Conservation (phyloP, 2,888 invertebrate species). For the Ormyrus nitidulus region DNA sequence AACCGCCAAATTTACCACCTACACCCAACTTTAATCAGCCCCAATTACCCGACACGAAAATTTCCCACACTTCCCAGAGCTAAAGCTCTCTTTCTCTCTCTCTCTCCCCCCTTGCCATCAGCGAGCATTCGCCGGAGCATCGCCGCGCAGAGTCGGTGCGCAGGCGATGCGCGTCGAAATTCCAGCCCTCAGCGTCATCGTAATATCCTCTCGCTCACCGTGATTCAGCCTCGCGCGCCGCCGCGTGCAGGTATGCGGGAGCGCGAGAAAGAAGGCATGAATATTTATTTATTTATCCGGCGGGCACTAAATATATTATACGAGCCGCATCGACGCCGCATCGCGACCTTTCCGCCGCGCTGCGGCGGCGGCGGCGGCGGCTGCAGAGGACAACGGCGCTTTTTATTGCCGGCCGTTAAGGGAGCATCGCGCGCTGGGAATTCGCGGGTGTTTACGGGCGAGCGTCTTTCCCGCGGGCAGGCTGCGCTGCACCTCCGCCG, state of each 20-base stretch:
- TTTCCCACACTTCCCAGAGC: too few species aligned
- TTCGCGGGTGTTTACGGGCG: too few species aligned
- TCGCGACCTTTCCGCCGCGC: background rate
- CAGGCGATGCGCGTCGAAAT: background rate
- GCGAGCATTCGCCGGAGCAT: conserved; percentile 16
- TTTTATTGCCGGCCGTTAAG: too few species aligned
- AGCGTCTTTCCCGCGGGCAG: conserved; percentile 1
- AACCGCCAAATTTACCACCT: too few species aligned
- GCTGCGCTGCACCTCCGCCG: background rate
- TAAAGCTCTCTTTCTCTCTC: background rate
- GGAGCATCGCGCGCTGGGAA: too few species aligned
- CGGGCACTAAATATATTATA: conserved; percentile 31
- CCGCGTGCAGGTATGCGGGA: conserved; percentile 18
- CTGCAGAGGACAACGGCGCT: conserved; percentile 10
- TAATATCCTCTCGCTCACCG: too few species aligned
- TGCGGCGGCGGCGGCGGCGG: background rate
- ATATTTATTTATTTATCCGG: conserved; percentile 36
- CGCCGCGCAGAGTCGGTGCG: background rate
- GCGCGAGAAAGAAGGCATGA: background rate
- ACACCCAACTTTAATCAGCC: too few species aligned
- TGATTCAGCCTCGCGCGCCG: too few species aligned
- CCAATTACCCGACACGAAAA: too few species aligned
- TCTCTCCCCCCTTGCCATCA: too few species aligned
- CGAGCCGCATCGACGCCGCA: conserved; percentile 15
- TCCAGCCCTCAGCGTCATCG: background rate